A percentile compares a stretch with the other conserved stretches of the same genome.
phyloP scores from a whole-genome alignment of 2,113 vertebrate genomes.

The Erythrocebus patas region DNA sequence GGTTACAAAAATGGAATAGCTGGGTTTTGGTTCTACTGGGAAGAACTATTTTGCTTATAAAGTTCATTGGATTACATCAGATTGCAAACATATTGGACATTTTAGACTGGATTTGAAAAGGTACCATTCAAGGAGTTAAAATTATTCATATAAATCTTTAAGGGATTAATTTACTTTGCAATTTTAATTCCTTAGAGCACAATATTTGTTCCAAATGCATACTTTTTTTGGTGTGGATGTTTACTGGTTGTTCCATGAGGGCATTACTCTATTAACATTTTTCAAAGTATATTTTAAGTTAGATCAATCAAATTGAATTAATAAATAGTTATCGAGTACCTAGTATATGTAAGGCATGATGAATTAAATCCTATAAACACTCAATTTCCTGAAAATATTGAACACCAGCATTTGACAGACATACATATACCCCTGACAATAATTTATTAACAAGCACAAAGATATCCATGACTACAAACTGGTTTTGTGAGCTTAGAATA shows the following conservation, averaged over 20 bases:
- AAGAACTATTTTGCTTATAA: constrained; percentile 81
- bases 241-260: background rate
- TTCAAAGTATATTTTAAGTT: constrained; percentile 55
- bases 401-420: background rate
- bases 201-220: background rate
- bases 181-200: constrained; percentile 35
- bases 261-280: constrained; percentile 45
- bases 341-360: background rate
- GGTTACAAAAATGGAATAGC: constrained; percentile 75
- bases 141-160: constrained; percentile 82
- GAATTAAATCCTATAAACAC: background rate
- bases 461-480: background rate
- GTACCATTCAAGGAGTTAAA: constrained; percentile 74
- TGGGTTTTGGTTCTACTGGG: constrained; percentile 72
- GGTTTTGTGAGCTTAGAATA: background rate
- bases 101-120: constrained; percentile 76
- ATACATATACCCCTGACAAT: background rate
- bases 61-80: constrained; percentile 80
- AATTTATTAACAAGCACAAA: background rate
- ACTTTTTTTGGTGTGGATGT: background rate
- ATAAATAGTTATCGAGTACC: background rate
- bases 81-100: constrained; percentile 75
- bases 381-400: background rate
- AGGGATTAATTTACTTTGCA: constrained; percentile 79
- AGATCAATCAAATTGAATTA: constrained; percentile 21